Percentiles rank a stretch among this genome's conserved stretches.
phyloP scores from a whole-genome alignment of 2,113 vertebrate genomes.

The Ardeotis arabs region DNA sequence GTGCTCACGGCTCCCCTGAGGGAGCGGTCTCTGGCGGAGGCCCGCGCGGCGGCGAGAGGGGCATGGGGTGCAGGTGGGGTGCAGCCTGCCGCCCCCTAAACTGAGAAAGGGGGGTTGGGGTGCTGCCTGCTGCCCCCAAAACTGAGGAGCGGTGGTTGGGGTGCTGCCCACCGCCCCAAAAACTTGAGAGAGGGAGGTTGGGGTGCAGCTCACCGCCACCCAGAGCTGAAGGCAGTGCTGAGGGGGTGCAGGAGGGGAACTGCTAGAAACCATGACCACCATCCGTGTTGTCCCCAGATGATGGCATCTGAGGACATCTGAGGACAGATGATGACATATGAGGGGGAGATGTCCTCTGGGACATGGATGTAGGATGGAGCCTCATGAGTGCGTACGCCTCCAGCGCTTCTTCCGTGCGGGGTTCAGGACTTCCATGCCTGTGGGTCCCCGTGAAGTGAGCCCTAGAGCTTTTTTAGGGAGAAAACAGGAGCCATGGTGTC shows the following conservation, averaged over 20 bases:
- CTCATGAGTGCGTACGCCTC: accelerated
- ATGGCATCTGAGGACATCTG: too few species aligned
- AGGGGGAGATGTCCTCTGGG: too few species aligned
- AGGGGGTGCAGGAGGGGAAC: not conserved
- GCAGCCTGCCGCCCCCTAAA: too few species aligned
- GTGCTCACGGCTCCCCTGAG: not conserved
- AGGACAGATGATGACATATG: accelerated
- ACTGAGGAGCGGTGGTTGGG: accelerated
- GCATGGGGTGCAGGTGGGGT: too few species aligned
- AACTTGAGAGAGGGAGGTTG: not conserved
- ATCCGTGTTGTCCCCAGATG: accelerated
- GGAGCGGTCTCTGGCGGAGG: not conserved
- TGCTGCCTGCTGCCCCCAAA: not conserved
- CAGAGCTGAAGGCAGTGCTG: not conserved
- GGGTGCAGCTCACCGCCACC: not conserved
- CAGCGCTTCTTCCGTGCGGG: accelerated
- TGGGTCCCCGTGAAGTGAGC: not conserved
- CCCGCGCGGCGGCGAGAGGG: too few species aligned
- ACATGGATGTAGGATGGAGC: accelerated
- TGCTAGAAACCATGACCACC: accelerated
- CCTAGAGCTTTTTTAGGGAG: accelerated
- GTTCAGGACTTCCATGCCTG: too few species aligned
- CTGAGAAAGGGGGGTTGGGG: not conserved
- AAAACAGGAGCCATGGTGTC: not conserved
- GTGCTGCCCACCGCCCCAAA: too few species aligned